Evolutionary conservation across 1,140 invertebrate genomes (phyloP), one percentile per base, ranked within the genome.

Genomic region (Drosophila nannoptera): DNA sequence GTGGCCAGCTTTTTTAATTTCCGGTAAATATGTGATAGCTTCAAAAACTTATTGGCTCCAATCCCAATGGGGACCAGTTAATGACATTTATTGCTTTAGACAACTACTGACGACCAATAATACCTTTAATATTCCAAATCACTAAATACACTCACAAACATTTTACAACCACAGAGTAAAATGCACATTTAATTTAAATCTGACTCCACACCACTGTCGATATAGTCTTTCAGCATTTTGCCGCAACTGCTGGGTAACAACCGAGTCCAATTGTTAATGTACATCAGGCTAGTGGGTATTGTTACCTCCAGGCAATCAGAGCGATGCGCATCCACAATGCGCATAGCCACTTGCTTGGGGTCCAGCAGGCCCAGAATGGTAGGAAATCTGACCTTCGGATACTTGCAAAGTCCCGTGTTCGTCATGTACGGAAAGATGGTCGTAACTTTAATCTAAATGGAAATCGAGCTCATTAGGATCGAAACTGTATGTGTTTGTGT

Each of bases 361-460:
- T 93, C 90, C 14, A 95, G 90, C 46, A 96, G 90, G 42, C 92
- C 90, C 90, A 95, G 91, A 38, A 95, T 69, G n/a, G 89, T 91
- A 0, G 94, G 92, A 88, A 95, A 95, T 77, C 93, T 94, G 36
- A 95, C 93, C 78, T 91, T 93, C 0, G 95, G 94, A 64, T 94
- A 93, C 77, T 96, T 94, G 76, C 95, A 95, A 0, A 97, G 90
- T 2, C 96, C 95, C 0, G 96, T 97, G 78, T 96, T 93, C 4
- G 96, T 94, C 88, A 95, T 94, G 77, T 94, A 96, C 0, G 96
- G 96, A 87, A 92, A 97, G 60, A 97, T 93, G 0, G 92, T 92
- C 0, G 96, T 97, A 42, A 95, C 92, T 75, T 95, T 92, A n/a
- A 97, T 93, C 87, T 95, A 89, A 81, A 78, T 12, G 0, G 32